Conservation (phyloP, 2,797 vertebrate species). For the Sebastolobus alascanus region DNA sequence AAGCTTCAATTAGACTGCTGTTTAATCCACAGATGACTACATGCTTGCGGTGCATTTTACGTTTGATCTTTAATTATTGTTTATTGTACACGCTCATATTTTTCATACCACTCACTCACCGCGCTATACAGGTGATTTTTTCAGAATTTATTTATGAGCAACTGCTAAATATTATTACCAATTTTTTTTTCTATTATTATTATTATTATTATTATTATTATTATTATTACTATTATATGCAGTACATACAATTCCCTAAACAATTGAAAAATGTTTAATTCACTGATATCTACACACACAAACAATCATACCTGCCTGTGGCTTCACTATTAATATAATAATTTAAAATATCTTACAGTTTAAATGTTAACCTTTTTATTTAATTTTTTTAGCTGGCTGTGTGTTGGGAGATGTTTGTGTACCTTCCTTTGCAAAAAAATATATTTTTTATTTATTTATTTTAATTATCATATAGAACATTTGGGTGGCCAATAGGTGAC, state of each 20-base stretch:
- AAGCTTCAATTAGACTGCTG: conserved; percentile 52
- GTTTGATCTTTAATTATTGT: conserved; percentile 51
- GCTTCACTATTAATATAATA: background rate
- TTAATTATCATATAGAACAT: conserved; percentile 58
- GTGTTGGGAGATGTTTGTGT: conserved; percentile 81
- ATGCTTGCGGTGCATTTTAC: conserved; percentile 20
- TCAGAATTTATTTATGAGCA: background rate
- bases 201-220: background rate
- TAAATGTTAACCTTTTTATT: conserved; percentile 85
- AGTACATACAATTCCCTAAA: background rate
- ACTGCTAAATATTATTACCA: background rate
- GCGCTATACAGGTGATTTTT: background rate
- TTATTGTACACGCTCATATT: background rate
- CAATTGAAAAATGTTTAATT: background rate
- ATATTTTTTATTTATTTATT: background rate
- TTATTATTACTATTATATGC: background rate
- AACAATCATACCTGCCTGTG: background rate
- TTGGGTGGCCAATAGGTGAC: conserved; percentile 89
- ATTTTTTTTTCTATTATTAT: background rate
- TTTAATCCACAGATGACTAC: conserved; percentile 52
- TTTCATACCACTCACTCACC: background rate
- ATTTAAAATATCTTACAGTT: conserved; percentile 44
- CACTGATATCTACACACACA: background rate
- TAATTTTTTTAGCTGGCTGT: conserved; percentile 16
- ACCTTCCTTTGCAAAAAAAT: conserved; percentile 86